Base-by-base conservation (phyloP, 2,113 vertebrate genomes). In the Brachirus orientalis region DNA sequence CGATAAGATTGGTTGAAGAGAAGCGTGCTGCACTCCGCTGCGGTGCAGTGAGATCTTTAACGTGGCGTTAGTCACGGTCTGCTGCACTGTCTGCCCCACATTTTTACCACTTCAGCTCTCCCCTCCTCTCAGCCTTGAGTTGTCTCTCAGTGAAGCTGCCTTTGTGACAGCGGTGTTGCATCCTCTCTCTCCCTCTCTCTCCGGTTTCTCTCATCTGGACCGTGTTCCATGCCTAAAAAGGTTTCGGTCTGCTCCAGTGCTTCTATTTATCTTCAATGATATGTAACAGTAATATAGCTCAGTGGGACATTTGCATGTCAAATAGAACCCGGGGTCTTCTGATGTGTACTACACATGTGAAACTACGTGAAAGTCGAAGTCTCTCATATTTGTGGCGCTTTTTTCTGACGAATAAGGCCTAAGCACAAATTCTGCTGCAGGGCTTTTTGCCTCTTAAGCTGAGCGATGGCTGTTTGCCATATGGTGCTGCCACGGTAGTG, bases 61-160 rank as follows among this genome's bases (percentile, higher is more conserved):
- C 59, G 17, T 57, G 59, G 20, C 50, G 35, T 79, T 81, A 85
- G 16, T 37, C 35, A 45, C 37, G 45, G 75, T 86, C 85, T 88
- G 81, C 12, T 86, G 75, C 63, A 13, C 63, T 7, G 73, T 79
- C 65, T 80, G 84, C 80, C 58, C 66, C 73, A 80, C 78, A 58
- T 82, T 56, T 53, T 0, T 46, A 76, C 65, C 66, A 54, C 75
- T 75, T 54, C 44, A 37, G 37, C 66, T 61, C 43, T 44, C 7
- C 55, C 47, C 19, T 53, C 33, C 48, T 22, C 20, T 13, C 19
- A 18, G 37, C 43, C 4, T 16, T 28, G 3, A 28, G 28, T 28
- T 28, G 14, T 44, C 17, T 18, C 45, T 46, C 45, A 28, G 28
- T 28, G 28, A 28, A 28, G 28, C 6, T 28, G 28, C 28, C 28